Conservation (phyloP, 2,113 vertebrate genomes). For the Actenoides lindsayi region DNA sequence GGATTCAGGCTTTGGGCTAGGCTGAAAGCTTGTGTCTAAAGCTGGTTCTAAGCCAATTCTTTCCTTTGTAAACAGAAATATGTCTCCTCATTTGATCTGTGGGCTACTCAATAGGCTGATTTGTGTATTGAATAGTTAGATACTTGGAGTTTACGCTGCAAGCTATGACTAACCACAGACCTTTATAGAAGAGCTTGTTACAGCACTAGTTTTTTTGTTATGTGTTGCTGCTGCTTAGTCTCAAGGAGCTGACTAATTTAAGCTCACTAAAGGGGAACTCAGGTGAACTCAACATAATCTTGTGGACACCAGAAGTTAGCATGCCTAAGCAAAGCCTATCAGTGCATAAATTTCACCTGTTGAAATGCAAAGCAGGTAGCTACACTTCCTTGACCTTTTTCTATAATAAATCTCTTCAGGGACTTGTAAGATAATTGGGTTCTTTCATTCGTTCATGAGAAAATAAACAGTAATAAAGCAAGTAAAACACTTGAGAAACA, state of each 20-base stretch:
- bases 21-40: neutral
- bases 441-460: neutral
- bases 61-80: neutral
- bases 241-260: neutral
- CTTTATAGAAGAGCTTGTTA: neutral
- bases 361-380: neutral
- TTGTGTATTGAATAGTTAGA: fast-evolving
- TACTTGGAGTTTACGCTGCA: neutral
- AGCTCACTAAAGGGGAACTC: neutral
- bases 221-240: neutral
- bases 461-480: neutral
- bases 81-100: fast-evolving
- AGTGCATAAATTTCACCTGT: neutral
- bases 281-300: neutral
- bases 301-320: neutral
- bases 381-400: neutral
- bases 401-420: neutral
- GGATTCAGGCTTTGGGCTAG: neutral
- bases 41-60: neutral
- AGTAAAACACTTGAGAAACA: neutral
- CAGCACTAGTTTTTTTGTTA: fast-evolving
- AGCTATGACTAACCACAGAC: neutral
- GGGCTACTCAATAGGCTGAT: neutral
- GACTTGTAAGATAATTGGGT: neutral
- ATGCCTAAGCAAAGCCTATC: neutral